Evolutionary conservation across 30 jellyfish, hydroid and myxozoan species (phyloP).

Genomic region (Hydra vulgaris): DNA sequence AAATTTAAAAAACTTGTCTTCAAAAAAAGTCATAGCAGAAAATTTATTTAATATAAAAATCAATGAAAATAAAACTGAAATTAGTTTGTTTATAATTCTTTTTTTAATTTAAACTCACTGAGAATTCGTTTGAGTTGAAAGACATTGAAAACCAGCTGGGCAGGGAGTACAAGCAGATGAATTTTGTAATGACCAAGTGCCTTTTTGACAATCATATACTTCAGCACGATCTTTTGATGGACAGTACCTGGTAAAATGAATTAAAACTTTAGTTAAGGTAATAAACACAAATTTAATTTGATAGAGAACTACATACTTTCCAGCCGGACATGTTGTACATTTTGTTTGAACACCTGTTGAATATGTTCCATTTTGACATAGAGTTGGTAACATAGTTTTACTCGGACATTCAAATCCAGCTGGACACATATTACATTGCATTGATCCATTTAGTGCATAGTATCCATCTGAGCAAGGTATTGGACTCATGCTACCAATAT

Average conservation of each 20-base stretch:
- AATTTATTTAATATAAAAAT: no score
- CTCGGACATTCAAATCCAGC: conserved; percentile 78
- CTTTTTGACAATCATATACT: conserved; percentile 44
- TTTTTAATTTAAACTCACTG: conserved; percentile 24
- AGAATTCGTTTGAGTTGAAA: conserved; percentile 1
- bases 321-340: conserved; percentile 86
- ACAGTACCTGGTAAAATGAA: conserved; percentile 57
- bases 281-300: background rate
- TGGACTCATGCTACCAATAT: conserved; percentile 42
- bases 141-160: conserved; percentile 91
- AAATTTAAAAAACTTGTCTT: no score
- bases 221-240: conserved; percentile 41
- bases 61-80: no score
- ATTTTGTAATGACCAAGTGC: conserved; percentile 72
- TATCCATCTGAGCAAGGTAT: conserved; percentile 64
- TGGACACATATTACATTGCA: conserved; percentile 65
- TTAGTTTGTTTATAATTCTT: no score
- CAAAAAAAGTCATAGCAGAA: no score
- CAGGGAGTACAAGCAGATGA: conserved; percentile 56
- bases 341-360: conserved; percentile 37
- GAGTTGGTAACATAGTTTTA: conserved; percentile 27
- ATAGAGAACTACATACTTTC: conserved; percentile 48
- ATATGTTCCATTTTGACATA: conserved; percentile 69
- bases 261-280: background rate
- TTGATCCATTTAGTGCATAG: conserved; percentile 65